Conservation (phyloP, 2,113 vertebrate species). For the Riparia riparia region DNA sequence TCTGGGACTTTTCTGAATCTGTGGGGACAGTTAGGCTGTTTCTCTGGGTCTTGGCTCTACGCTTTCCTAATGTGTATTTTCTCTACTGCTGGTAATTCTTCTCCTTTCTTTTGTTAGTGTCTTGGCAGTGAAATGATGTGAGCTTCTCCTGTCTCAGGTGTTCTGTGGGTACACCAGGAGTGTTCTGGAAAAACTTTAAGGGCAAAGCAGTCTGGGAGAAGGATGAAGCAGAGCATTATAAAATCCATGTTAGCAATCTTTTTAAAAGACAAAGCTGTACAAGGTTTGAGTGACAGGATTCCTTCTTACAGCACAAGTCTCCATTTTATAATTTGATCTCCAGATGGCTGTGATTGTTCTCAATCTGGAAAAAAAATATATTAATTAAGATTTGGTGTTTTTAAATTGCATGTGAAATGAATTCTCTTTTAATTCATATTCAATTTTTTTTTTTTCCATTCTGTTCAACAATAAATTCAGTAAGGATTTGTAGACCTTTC, state of each 20-base stretch:
- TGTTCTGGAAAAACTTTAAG: background rate
- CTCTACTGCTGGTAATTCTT: background rate
- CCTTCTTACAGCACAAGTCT: conserved; percentile 19
- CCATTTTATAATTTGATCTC: conserved; percentile 36
- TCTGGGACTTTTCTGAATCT: background rate
- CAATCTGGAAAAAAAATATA: conserved; percentile 52
- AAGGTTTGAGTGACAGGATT: conserved; percentile 47
- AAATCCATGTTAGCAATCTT: background rate
- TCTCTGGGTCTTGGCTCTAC: background rate
- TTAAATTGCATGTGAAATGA: conserved; percentile 2
- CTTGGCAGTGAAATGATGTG: background rate
- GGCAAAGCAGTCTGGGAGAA: background rate
- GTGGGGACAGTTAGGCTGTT: background rate
- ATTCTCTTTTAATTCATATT: conserved; percentile 1
- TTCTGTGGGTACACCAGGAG: background rate
- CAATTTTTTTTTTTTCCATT: background rate
- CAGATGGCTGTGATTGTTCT: conserved; percentile 54
- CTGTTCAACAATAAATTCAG: background rate
- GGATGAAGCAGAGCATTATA: background rate
- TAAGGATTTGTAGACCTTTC: background rate
- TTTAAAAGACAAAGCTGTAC: background rate
- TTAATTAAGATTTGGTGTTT: conserved; percentile 9
- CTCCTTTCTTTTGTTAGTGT: background rate
- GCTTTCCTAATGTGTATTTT: background rate
- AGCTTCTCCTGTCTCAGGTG: background rate